Base-by-base conservation (phyloP, 92 coral and sea anemone genomes). In the Porites evermanni region DNA sequence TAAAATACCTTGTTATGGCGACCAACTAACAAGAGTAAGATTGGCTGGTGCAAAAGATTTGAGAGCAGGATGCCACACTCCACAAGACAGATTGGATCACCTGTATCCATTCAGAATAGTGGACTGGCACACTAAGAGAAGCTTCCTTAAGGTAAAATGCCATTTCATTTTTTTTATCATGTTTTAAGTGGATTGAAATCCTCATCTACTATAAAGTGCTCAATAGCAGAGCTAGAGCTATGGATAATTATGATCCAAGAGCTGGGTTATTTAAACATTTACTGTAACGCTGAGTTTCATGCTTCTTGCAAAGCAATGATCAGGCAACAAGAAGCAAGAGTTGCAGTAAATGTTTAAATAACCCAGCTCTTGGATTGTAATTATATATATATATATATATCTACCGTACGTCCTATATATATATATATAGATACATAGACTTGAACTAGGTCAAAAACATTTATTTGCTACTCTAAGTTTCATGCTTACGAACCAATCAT, bases 81-180 rank as follows among this genome's bases (percentile, higher is more conserved):
- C 94, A 65, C 59, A 81, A 68, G 92, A 91, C 77, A 53, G 84
- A 56, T 74, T 91, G 75, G 92, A 91, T 67, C 94, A 91, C 82
- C 29, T 88, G 21, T 84, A 91, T 50, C 94, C 92, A 23, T 60
- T 91, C 76, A 83, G 94, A 51, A 88, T 88, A 72, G 94, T 91
- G 5, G 92, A 88, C 75, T 88, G 94, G 94, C 94, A 91, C 61
- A 75, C 92, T 12, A 91, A 91, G 92, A 88, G 82, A 70, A 88
- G 94, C 73, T 79, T 88, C 53, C 79, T 91, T 2, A 88, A 88
- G 86, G 94, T 52, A 72, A 17, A 44, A 68, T 66, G 18, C 18
- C 13, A 66, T 18, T 7, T 66, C 29, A 18, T 12, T 8, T 8
- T 16, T 12, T 24, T 29, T 29, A 2, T 29, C 32, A 29, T 29